Base-by-base conservation (phyloP, 2,113 vertebrate species). In the Trogon surrucura region DNA sequence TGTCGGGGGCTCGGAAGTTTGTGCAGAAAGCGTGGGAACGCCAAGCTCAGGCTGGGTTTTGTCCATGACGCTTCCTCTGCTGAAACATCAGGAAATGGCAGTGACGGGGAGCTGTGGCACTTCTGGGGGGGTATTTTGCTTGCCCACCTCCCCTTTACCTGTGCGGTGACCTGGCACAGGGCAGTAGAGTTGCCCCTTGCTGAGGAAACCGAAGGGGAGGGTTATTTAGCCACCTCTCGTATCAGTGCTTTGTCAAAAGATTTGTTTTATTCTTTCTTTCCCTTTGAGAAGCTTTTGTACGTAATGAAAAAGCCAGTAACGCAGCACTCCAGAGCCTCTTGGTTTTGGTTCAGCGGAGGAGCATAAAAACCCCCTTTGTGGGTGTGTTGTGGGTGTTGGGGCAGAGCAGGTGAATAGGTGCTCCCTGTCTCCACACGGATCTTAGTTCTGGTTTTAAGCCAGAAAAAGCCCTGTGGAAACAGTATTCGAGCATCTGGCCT, bases 201-300 rank as follows among this genome's bases (percentile, higher is more conserved):
- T 34, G 54, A 29, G 50, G 54, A 48, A 32, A 8, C 7, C 0
- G 3, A 9, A 15, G 12, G 45, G 7, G 30, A 30, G 45, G 23
- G 27, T 27, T 50, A 8, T 71, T 47, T 2, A 25, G 23, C 9
- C 6, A 0, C 7, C 3, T 1, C 4, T 72, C 3, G 0, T 3
- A 2, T 5, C 26, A 57, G 47, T 2, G n/a, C 22, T 15, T 78
- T 60, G 27, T 32, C 45, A 29, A 44, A 53, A 27, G 4, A 14
- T 14, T 70, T 61, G 10, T 5, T 30, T 53, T 54, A 0, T 18
- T 44, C 26, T n/a, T 14, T 6, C 3, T 22, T 54, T 26, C 26
- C 8, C 4, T 2, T 38, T 29, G 4, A 6, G 3, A 19, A 41
- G 60, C 5, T 0, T 23, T 9, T 5, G 6, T 25, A 3, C 17